phyloP scores from a whole-genome alignment of 2,113 vertebrate species.

The Columbina picui region DNA sequence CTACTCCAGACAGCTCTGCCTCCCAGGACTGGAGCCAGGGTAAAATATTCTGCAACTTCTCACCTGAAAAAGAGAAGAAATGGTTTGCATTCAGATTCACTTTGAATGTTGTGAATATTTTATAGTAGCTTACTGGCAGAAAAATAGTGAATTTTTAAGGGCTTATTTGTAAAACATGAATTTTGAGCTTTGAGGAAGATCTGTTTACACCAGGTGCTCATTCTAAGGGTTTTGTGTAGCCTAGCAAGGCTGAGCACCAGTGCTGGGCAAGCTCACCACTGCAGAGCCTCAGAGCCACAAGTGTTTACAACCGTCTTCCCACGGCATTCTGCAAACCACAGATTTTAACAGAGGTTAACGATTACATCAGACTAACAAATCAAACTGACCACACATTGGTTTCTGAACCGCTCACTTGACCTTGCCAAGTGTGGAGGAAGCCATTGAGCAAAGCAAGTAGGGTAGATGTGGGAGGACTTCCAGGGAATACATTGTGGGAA shows the following conservation, averaged over 20 bases:
- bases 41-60: neutral
- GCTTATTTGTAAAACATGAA: conserved; percentile 36
- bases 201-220: neutral
- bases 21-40: neutral
- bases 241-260: neutral
- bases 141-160: conserved; percentile 41
- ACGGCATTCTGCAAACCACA: neutral
- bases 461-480: neutral
- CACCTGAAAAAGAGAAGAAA: conserved; percentile 5
- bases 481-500: neutral
- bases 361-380: neutral
- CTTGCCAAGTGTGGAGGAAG: neutral
- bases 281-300: neutral
- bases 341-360: too few relatives aligned
- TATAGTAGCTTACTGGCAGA: neutral
- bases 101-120: conserved; percentile 54
- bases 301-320: neutral
- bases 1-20: neutral
- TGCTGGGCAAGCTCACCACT: too few relatives aligned
- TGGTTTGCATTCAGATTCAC: conserved; percentile 3
- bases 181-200: neutral
- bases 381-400: fast-evolving
- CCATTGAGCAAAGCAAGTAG: fast-evolving
- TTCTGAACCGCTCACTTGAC: neutral
- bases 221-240: neutral